Evolutionary conservation across 1,140 invertebrate species (phyloP), one percentile per base, ranked within the genome.

Genomic region (Spodoptera litura): DNA sequence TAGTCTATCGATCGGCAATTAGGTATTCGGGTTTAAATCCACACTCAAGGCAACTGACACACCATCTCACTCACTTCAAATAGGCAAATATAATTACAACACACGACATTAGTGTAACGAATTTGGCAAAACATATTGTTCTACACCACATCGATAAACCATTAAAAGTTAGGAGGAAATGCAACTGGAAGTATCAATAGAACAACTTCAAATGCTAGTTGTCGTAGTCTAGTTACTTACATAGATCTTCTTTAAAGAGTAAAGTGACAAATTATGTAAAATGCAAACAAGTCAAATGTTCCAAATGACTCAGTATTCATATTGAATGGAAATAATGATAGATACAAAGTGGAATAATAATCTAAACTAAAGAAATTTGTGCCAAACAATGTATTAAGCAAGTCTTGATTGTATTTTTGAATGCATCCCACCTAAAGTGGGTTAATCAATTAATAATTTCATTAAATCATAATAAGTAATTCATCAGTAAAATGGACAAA

Each of bases 51-150:
- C 81, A 78, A 83, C 77, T 82, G 72, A 81, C 81, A 83, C 78
- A 68, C 85, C 76, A 62, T 82, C 78, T 84, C 84, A 83, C 79
- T 81, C 80, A 80, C 70, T 78, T 78, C 79, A 78, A 81, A 77
- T 80, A 83, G 80, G 79, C 79, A 83, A 84, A 81, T 81, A 74
- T 74, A 51, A 61, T 64, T 59, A 76, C 49, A 77, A 77, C 59
- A 68, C 62, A 77, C 58, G 58, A 75, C 73, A 75, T 51, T 64
- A 75, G 44, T 64, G 73, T 77, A 66, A 77, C 59, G 52, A 77
- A 77, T 77, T 77, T 77, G 74, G 74, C 74, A 77, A 68, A 77
- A 77, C 52, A 68, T 77, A 77, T 49, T 77, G 44, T 75, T 75
- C 73, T 44, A 64, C 49, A 52, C 49, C 44, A 75, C 59, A 75